Percentiles rank a stretch among this genome's conserved stretches.
phyloP scores from a whole-genome alignment of 2,797 vertebrate species.

The Chanos chanos region DNA sequence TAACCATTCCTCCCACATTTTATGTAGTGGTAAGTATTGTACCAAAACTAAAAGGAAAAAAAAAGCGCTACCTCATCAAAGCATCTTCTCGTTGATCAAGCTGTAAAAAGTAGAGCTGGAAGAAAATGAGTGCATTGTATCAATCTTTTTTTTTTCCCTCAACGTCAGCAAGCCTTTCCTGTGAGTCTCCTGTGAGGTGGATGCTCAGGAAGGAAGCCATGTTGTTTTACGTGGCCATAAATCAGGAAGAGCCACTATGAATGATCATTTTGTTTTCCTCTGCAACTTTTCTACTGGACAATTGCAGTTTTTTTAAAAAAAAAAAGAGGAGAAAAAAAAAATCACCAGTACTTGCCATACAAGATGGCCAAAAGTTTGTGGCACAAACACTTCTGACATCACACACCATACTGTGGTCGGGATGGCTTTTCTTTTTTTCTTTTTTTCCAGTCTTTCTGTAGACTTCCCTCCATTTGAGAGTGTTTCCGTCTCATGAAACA shows the following conservation, averaged over 20 bases:
- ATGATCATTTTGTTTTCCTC: neutral
- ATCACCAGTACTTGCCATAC: too few relatives aligned
- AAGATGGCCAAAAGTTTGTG: too few relatives aligned
- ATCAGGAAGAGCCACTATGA: neutral
- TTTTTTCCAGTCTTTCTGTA: slow-evolving; percentile 6
- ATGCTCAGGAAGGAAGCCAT: neutral
- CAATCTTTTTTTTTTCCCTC: neutral
- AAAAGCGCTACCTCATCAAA: too few relatives aligned
- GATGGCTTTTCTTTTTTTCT: neutral
- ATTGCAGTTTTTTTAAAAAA: neutral
- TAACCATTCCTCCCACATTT: too few relatives aligned
- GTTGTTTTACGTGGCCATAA: neutral
- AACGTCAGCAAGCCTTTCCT: slow-evolving; percentile 55
- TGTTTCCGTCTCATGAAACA: slow-evolving; percentile 70
- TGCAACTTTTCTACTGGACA: neutral
- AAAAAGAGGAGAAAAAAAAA: too few relatives aligned
- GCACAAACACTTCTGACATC: neutral
- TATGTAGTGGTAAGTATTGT: too few relatives aligned
- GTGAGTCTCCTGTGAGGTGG: neutral
- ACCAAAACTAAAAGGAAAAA: neutral
- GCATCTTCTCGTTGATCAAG: too few relatives aligned
- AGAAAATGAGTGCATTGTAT: neutral
- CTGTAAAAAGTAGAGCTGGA: neutral
- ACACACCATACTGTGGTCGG: too few relatives aligned
- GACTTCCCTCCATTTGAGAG: slow-evolving; percentile 68